Conservation (phyloP, 1,140 invertebrate genomes). For the Neodiprion lecontei region DNA sequence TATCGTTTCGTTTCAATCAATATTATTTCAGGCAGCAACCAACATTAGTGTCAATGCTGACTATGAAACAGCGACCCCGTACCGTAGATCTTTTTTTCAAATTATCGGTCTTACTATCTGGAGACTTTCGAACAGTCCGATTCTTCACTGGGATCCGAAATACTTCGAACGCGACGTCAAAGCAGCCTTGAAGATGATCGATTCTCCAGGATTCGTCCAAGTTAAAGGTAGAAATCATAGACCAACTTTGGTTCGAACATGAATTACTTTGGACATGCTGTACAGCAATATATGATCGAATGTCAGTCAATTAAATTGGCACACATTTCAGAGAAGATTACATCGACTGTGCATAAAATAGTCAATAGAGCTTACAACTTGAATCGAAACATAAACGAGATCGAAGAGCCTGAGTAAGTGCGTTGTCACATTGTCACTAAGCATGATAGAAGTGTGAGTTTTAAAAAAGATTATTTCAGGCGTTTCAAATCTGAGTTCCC, state of each 20-base stretch:
- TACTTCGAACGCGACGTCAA: conserved; percentile 41
- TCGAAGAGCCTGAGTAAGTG: conserved; percentile 33
- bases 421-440: background rate
- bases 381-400: conserved; percentile 24
- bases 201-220: conserved; percentile 28
- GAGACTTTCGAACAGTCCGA: conserved; percentile 52
- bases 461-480: conserved; percentile 5
- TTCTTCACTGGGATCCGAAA: conserved; percentile 50
- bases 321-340: conserved; percentile 28
- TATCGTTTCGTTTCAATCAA: no score
- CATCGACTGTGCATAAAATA: conserved; percentile 17
- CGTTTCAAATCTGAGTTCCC: conserved; percentile 17
- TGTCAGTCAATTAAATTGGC: background rate
- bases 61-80: background rate
- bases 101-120: conserved; percentile 48
- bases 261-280: no score
- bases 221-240: conserved; percentile 38
- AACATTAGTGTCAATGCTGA: background rate
- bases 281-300: no score
- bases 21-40: no score
- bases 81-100: conserved; percentile 42
- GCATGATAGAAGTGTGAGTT: background rate
- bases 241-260: no score
- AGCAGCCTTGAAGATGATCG: conserved; percentile 33
- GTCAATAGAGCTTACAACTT: conserved; percentile 25